Percentiles rank a stretch among this genome's conserved stretches.
These are phyloP conservation scores for Carettochelys insculpta DNA, from an alignment of 2,113 vertebrate genomes.

Conservation along the genomic window DNA sequence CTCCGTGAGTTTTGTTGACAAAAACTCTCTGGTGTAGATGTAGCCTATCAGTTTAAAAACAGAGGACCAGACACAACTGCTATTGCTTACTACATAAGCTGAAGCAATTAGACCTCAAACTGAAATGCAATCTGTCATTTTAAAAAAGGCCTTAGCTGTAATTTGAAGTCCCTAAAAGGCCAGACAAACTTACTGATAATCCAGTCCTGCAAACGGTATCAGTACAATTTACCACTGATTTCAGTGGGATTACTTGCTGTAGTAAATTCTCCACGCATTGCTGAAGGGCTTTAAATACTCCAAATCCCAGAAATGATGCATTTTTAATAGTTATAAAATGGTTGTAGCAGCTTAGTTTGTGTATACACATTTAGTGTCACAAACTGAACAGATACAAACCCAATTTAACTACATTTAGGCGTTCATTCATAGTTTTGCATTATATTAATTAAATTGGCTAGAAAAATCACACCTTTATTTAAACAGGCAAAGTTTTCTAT, in stretches of 20 bases:
- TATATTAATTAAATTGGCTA: background rate
- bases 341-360: background rate
- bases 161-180: background rate
- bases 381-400: background rate
- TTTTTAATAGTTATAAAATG: background rate
- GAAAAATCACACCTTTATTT: background rate
- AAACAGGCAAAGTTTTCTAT: fast-evolving
- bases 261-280: background rate
- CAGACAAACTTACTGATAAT: background rate
- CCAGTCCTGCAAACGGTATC: background rate
- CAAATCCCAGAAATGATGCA: background rate
- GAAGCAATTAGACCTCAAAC: background rate
- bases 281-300: background rate
- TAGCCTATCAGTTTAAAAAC: background rate
- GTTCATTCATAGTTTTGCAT: background rate
- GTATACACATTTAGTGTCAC: background rate
- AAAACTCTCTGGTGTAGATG: too few relatives aligned
- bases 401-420: background rate
- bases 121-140: background rate
- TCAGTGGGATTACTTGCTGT: background rate
- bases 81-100: background rate
- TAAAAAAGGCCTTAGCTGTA: background rate
- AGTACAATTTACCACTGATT: background rate
- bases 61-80: background rate
- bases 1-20: too few relatives aligned